Evolutionary conservation across 2,113 vertebrate species (phyloP).

Genomic region (Mastomys natalensis): DNA sequence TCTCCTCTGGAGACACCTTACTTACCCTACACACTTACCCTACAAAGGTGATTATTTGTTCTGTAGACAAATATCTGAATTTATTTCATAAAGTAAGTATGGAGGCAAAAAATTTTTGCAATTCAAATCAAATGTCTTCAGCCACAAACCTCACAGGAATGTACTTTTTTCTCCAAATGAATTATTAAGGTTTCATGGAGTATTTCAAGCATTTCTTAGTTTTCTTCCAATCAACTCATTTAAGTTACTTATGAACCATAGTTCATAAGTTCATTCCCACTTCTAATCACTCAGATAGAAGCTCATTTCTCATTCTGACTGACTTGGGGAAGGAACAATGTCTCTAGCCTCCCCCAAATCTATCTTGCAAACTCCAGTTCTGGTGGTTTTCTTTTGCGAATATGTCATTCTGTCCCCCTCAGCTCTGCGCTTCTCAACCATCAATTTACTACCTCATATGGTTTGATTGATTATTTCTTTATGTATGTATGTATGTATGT

Average conservation of each 20-base stretch:
- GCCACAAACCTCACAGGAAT: neutral
- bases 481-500: rapidly evolving
- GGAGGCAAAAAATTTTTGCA: neutral
- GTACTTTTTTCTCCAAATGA: neutral
- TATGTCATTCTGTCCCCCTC: neutral
- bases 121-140: neutral
- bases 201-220: neutral
- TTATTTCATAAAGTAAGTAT: neutral
- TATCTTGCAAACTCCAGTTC: neutral
- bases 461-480: too few relatives aligned
- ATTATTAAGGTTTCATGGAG: neutral
- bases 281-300: neutral
- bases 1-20: neutral
- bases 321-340: neutral
- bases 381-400: neutral
- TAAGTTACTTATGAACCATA: too few relatives aligned
- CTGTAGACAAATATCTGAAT: neutral
- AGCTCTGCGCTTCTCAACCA: neutral
- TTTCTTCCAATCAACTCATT: neutral
- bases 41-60: neutral
- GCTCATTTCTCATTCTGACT: neutral
- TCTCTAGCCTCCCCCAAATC: neutral
- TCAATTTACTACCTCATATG: neutral
- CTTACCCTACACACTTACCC: neutral
- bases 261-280: neutral